Evolutionary conservation across 2,888 invertebrate species (phyloP), one percentile per base, ranked within the genome.

Genomic region (Rotaria sp.): DNA sequence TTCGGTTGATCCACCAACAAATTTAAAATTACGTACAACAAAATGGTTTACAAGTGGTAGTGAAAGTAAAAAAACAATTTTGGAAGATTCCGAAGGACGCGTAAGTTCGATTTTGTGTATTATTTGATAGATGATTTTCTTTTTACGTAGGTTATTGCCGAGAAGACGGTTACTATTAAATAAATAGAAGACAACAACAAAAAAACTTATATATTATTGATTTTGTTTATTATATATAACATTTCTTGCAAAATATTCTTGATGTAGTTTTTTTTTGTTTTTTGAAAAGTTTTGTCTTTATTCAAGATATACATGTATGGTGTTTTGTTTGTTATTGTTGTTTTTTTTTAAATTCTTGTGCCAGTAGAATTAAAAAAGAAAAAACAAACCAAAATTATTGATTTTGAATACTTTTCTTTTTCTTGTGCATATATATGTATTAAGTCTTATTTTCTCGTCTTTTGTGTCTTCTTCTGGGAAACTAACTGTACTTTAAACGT

Each of bases 251-350:
- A n/a, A 67, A 67, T 80, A 80, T 80, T 45, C 80, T 80, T n/a
- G 45, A 80, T 80, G 80, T 45, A 80, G 80, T 80, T 80, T 80
- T 80, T n/a, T n/a, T n/a, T 57, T n/a, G n/a, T n/a, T n/a, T 24
- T 57, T 57, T 8, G 18, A 50, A 50, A 50, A 50, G 10, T 80
- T 80, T 45, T 80, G 67, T 67, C 30, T 67, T 5, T 67, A 67
- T 67, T 67, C 67, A 67, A 67, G 35, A 67, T 35, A 35, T 67
- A 21, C 26, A 15, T 75, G 8, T 38, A 24, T 24, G 35, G 41
- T 11, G 50, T 13, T 50, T 10, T n/a, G n/a, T n/a, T 50, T 50
- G 45, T 50, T 50, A 15, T 50, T 50, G 50, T 50, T 2, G 50
- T 80, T 45, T 26, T 26, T 80, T 24, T 80, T 45, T 80, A 21